Evolutionary conservation across 2,888 invertebrate genomes (phyloP).

Genomic region (Drosophila crucigera): DNA sequence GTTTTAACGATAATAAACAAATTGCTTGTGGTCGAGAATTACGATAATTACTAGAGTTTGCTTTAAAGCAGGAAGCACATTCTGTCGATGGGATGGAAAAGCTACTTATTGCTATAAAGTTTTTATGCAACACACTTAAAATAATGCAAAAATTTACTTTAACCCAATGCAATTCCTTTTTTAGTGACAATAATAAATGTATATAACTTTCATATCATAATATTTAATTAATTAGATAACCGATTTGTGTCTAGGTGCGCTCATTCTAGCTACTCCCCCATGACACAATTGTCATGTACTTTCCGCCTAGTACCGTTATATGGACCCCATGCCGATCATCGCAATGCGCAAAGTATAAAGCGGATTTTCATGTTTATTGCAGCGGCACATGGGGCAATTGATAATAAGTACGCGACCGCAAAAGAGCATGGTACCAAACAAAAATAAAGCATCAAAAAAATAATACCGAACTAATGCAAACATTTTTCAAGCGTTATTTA

Average conservation of each 20-base stretch:
- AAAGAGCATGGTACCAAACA: constrained; percentile 20
- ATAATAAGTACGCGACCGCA: constrained; percentile 71
- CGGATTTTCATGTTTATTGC: constrained; percentile 75
- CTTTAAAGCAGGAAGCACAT: not conserved
- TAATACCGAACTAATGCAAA: constrained; percentile 48
- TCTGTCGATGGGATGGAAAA: not conserved
- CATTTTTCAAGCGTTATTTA: constrained; percentile 80
- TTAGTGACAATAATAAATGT: not conserved
- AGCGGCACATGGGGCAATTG: constrained; percentile 62
- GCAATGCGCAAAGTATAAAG: constrained; percentile 48
- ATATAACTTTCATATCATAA: not conserved
- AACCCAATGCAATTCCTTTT: not conserved
- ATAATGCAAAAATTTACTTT: not conserved
- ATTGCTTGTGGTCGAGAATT: not conserved
- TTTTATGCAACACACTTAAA: no score
- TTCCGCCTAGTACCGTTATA: constrained; percentile 42
- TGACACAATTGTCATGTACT: constrained; percentile 26
- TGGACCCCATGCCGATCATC: constrained; percentile 37
- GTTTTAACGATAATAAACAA: not conserved
- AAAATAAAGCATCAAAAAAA: not conserved
- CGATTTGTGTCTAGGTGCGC: constrained; percentile 1
- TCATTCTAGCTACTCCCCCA: constrained; percentile 26
- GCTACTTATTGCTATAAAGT: not conserved
- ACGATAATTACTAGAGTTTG: not conserved
- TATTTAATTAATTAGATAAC: constrained; percentile 1